Evolutionary conservation across 2,888 invertebrate species (phyloP), one percentile per base, ranked within the genome.

Genomic region (Drosophila parthenogenetica): DNA sequence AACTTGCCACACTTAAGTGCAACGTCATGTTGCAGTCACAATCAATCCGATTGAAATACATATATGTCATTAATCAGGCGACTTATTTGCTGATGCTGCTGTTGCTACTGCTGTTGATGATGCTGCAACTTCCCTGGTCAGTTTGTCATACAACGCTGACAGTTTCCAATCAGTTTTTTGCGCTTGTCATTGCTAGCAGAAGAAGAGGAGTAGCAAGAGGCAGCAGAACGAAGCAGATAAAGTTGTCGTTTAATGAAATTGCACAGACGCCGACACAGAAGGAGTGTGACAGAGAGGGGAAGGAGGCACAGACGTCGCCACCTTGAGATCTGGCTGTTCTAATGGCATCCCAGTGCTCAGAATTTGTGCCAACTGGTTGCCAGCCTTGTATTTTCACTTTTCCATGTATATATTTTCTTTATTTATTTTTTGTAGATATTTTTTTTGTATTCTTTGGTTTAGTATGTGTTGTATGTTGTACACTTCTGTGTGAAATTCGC

Each of bases 401-500:
- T 79, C 71, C 75, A 69, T 75, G 77, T 60, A 60, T 58, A 32
- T 58, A n/a, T 10, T 43, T 43, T 50, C 22, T 58, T n/a, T 53
- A 14, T 48, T 3, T 19, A 32, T 22, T 45, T 60, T 54, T 40
- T 53, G 16, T 29, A 16, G 1, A 5, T 4, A 40, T 17, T 42
- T 32, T 37, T 43, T 13, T 14, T 32, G 39, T 48, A 16, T 13
- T 22, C 22, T 22, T 29, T 16, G 49, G 2, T 8, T 45, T 17
- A 8, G 29, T 29, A 8, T 8, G 25, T 43, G 43, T 17, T 45
- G 32, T 55, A 3, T 29, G n/a, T 39, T 46, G 40, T 59, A 71
- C 25, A 32, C 66, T 76, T 76, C 43, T 73, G 70, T 83, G 84
- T 75, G 84, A 83, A 81, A 77, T 75, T 88, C 86, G 89, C 89